Conservation (phyloP, 2,888 invertebrate genomes). For the Hypomecis punctinalis region DNA sequence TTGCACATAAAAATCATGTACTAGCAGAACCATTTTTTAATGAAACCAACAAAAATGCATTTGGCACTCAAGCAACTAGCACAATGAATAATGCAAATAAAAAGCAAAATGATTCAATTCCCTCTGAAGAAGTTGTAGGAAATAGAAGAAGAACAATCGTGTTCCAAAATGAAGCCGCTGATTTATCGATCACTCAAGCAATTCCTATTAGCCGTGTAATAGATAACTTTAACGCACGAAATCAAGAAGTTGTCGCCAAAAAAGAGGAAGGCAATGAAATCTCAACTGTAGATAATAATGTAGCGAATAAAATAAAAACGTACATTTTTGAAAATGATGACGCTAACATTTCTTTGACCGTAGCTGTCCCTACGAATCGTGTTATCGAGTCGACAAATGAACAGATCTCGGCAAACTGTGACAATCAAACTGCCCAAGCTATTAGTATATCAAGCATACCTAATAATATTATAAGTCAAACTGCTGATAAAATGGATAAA, state of each 20-base stretch:
- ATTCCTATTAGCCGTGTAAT: constrained; percentile 16
- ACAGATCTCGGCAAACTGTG: no score
- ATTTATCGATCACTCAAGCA: constrained; percentile 30
- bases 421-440: no score
- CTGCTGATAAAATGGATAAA: not conserved
- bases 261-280: not conserved
- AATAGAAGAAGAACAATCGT: constrained; percentile 23
- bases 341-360: constrained; percentile 47
- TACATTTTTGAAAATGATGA: constrained; percentile 24
- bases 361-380: constrained; percentile 43
- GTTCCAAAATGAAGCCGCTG: constrained; percentile 28
- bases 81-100: not conserved
- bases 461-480: no score
- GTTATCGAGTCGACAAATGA: not conserved
- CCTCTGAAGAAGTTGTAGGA: not conserved
- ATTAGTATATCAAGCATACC: no score
- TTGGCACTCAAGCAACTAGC: not conserved
- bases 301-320: not conserved
- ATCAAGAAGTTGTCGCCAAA: not conserved
- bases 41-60: not conserved
- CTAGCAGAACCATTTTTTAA: constrained; percentile 4
- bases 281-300: constrained; percentile 7
- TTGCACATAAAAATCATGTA: not conserved
- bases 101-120: not conserved
- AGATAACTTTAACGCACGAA: not conserved